These are phyloP conservation scores for Chirona hameri DNA, from an alignment of 2,888 invertebrate genomes.

Conservation along the genomic window DNA sequence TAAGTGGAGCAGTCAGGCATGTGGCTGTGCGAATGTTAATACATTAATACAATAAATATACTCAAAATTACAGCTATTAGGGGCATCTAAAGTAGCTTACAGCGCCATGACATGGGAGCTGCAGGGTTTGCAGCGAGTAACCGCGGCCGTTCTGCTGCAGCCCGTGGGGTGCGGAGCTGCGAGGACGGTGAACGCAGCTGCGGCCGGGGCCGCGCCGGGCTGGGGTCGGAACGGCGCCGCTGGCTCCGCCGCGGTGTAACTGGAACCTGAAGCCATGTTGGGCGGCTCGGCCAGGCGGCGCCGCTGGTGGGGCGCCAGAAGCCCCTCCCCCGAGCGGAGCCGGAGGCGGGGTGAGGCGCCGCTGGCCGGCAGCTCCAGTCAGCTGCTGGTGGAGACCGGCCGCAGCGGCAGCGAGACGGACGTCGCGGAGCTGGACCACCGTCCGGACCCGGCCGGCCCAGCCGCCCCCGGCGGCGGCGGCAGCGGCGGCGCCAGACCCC, in stretches of 20 bases:
- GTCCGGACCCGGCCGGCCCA: neutral
- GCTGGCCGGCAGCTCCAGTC: neutral
- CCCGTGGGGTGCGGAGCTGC: no score
- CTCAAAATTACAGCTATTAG: no score
- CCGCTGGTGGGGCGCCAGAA: neutral
- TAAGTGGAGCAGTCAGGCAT: no score
- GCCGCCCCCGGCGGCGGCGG: neutral
- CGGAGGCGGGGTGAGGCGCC: neutral
- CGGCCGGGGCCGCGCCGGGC: no score
- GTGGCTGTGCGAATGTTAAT: no score
- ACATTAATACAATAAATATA: no score
- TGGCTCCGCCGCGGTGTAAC: neutral
- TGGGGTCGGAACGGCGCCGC: neutral
- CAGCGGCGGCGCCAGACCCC: neutral
- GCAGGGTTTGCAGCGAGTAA: no score
- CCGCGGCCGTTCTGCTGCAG: no score
- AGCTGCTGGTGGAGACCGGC: neutral
- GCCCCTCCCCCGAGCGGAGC: neutral
- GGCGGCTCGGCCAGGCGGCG: neutral
- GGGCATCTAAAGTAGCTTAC: no score
- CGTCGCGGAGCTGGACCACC: neutral
- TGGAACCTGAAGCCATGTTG: neutral
- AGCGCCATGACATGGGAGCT: no score
- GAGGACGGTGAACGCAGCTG: no score
- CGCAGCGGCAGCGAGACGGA: neutral